Evolutionary conservation across 2,888 invertebrate genomes (phyloP).

Genomic region (Lepetodrilus schrolli): DNA sequence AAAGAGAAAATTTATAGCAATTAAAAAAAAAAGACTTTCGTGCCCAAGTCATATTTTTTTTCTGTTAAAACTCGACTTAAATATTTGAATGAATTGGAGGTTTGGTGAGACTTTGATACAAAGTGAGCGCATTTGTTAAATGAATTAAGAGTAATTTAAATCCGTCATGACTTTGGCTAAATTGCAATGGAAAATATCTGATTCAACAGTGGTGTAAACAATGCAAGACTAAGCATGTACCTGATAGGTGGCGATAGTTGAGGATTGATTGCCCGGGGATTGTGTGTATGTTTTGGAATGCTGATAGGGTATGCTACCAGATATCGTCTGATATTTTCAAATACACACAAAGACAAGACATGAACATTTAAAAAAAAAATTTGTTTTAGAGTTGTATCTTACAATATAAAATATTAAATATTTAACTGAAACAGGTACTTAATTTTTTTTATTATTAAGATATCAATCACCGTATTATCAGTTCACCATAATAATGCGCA

Average conservation of each 20-base stretch:
- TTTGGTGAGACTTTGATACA: not conserved
- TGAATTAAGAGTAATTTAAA: not conserved
- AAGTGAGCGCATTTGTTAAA: not conserved
- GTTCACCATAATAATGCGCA: not conserved
- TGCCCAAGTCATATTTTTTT: not conserved
- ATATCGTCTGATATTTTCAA: no score
- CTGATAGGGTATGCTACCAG: no score
- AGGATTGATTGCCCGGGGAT: no score
- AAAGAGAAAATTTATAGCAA: conserved; percentile 12
- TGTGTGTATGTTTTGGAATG: no score
- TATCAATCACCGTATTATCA: no score
- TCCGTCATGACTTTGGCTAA: not conserved
- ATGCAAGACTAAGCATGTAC: no score
- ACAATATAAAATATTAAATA: not conserved
- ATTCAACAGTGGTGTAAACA: no score
- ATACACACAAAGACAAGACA: not conserved
- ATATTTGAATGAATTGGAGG: not conserved
- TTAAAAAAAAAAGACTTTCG: conserved; percentile 7
- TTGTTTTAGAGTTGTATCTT: not conserved
- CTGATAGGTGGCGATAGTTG: no score
- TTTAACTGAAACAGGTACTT: not conserved
- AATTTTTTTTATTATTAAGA: no score
- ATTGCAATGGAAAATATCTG: no score
- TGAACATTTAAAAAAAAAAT: not conserved
- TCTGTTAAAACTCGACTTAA: not conserved